Evolutionary conservation across 64 coral and sea anemone genomes (phyloP).

Genomic region (Actinia equina): DNA sequence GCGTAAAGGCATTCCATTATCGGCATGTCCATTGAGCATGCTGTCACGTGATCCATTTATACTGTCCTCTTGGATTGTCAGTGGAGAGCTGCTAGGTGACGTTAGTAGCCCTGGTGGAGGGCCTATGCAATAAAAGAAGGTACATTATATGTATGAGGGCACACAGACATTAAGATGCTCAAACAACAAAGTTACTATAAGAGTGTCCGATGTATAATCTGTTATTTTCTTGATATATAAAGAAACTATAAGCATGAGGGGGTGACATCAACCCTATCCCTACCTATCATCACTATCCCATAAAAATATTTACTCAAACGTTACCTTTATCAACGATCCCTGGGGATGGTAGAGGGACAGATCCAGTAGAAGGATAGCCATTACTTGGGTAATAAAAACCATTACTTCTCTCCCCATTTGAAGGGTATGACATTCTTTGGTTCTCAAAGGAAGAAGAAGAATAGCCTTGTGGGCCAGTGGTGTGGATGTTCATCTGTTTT

Average conservation of each 20-base stretch:
- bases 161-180: no score
- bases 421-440: slow-evolving; percentile 9
- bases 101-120: slow-evolving; percentile 39
- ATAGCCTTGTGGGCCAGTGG: neutral
- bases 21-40: slow-evolving; percentile 47
- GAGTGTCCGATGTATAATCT: no score
- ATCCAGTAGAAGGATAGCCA: neutral
- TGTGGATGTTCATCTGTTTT: slow-evolving; percentile 31
- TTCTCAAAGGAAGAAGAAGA: neutral
- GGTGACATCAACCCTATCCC: no score
- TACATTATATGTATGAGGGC: no score
- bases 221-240: no score
- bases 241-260: no score
- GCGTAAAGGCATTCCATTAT: neutral
- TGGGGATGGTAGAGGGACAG: neutral
- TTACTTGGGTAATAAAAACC: neutral
- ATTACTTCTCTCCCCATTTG: slow-evolving; percentile 11
- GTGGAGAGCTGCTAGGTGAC: slow-evolving; percentile 45
- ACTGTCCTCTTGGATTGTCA: slow-evolving; percentile 58
- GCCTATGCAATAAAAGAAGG: neutral
- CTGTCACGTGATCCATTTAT: slow-evolving; percentile 38
- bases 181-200: no score
- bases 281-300: no score
- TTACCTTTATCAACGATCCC: neutral
- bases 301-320: no score